These are phyloP conservation scores for Gymnobelideus leadbeateri DNA, from an alignment of 2,113 vertebrate species.

Conservation along the genomic window DNA sequence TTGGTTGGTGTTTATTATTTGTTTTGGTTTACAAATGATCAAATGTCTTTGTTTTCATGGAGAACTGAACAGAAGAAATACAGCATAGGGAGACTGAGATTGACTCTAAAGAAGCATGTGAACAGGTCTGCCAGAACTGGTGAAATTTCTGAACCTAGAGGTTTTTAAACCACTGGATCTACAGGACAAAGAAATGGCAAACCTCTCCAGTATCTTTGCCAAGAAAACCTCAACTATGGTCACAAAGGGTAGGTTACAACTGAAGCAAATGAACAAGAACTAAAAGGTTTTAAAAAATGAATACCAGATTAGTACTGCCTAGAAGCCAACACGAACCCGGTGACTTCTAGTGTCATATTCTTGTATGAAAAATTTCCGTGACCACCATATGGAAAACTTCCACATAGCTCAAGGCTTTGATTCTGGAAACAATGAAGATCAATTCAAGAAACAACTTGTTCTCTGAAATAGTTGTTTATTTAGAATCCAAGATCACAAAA, in stretches of 20 bases:
- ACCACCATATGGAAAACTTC: background rate
- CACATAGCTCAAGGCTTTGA: background rate
- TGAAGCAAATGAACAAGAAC: too few relatives aligned
- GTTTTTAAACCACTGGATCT: background rate
- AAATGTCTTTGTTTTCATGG: background rate
- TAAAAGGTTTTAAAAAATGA: background rate
- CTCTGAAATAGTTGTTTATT: background rate
- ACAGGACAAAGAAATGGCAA: too few relatives aligned
- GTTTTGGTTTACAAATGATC: background rate
- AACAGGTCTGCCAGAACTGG: background rate
- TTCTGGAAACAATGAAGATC: background rate
- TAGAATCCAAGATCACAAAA: background rate
- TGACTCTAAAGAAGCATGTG: background rate
- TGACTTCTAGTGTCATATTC: background rate
- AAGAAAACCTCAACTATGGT: too few relatives aligned
- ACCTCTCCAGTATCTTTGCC: too few relatives aligned
- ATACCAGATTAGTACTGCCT: background rate
- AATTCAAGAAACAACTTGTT: background rate
- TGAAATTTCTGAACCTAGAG: background rate
- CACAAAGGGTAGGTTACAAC: too few relatives aligned
- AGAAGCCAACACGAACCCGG: background rate
- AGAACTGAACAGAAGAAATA: background rate
- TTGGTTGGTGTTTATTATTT: background rate
- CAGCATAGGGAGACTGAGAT: background rate
- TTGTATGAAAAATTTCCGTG: background rate